Evolutionary conservation across 2,113 vertebrate species (phyloP).

Genomic region (Petaurus breviceps): DNA sequence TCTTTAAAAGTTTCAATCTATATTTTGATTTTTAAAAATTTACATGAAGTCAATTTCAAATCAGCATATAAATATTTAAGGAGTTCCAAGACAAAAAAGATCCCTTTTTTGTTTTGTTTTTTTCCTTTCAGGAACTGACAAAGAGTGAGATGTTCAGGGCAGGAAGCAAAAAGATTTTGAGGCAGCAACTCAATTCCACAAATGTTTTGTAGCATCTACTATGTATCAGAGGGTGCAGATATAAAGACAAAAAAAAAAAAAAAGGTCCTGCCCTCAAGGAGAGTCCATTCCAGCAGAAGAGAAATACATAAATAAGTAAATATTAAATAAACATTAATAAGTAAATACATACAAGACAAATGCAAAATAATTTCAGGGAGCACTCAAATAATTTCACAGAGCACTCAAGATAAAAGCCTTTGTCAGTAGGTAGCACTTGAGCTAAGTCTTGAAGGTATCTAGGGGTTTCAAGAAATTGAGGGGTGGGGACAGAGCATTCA

Average conservation of each 20-base stretch:
- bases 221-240: not conserved
- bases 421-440: not conserved
- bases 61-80: conserved; percentile 87
- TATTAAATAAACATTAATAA: too few relatives aligned
- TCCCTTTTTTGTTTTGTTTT: conserved; percentile 69
- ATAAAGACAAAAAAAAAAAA: not conserved
- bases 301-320: not conserved
- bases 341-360: not conserved
- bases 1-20: conserved; percentile 82
- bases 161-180: not conserved
- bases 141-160: conserved; percentile 53
- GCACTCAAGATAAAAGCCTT: not conserved
- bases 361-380: not conserved
- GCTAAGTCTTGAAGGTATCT: not conserved
- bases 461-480: not conserved
- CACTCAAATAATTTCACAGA: not conserved
- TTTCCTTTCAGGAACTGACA: conserved; percentile 1
- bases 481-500: not conserved
- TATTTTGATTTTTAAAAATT: conserved; percentile 83
- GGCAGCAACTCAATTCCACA: not conserved
- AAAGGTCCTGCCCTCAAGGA: not conserved
- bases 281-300: not conserved
- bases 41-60: conserved; percentile 87
- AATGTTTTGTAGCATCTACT: not conserved
- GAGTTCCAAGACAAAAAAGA: conserved; percentile 77